Percentiles rank a stretch among this genome's conserved stretches.
Evolutionary conservation across 2,113 vertebrate species (phyloP).

Genomic region (Ochotona princeps): DNA sequence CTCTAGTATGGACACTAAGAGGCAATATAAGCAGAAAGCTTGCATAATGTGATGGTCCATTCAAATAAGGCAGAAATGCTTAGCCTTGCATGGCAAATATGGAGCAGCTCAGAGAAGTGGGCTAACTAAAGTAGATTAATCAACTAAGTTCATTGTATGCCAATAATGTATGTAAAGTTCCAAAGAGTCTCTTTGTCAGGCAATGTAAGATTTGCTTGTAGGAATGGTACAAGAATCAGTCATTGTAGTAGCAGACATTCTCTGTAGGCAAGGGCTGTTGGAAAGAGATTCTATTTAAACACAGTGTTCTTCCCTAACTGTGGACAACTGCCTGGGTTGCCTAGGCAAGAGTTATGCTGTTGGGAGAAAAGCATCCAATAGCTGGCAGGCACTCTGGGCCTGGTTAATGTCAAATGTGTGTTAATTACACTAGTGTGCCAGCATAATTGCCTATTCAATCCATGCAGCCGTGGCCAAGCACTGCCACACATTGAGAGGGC

Average conservation of each 20-base stretch:
- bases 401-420: no score
- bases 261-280: background rate
- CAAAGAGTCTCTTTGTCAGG: background rate
- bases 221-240: background rate
- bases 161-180: background rate
- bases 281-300: background rate
- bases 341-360: no score
- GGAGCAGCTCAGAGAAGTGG: background rate
- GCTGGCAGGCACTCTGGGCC: no score
- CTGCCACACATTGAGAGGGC: no score
- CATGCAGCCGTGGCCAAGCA: no score
- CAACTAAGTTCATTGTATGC: background rate
- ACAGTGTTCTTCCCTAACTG: background rate
- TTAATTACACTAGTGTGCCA: no score
- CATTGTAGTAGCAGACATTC: background rate
- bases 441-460: no score
- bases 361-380: no score
- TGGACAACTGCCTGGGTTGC: no score
- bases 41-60: background rate
- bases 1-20: background rate
- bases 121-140: background rate
- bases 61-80: background rate
- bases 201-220: background rate
- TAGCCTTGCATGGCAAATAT: background rate
- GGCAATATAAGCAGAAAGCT: background rate